A percentile compares a stretch with the other conserved stretches of the same genome.
phyloP scores from a whole-genome alignment of 2,113 vertebrate genomes.

The Oreochromis aureus region DNA sequence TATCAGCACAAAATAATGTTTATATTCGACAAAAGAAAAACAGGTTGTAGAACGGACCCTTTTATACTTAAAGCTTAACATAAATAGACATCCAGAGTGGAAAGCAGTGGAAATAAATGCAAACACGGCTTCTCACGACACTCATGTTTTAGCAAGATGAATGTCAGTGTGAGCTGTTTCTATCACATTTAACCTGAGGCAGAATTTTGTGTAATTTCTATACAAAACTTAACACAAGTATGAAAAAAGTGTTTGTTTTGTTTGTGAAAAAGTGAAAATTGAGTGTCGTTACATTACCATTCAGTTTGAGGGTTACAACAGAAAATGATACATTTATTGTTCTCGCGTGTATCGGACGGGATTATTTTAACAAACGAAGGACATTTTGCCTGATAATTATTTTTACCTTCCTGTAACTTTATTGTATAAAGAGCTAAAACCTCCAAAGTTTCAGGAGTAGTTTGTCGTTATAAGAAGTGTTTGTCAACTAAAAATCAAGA shows the following conservation, averaged over 20 bases:
- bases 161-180: not conserved
- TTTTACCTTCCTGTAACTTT: not conserved
- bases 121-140: not conserved
- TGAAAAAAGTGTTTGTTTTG: too few relatives aligned
- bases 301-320: too few relatives aligned
- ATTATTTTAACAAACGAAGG: not conserved
- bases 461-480: accelerated
- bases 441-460: accelerated
- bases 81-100: not conserved
- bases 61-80: not conserved
- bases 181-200: not conserved
- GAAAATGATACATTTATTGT: too few relatives aligned
- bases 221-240: not conserved
- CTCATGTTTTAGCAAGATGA: not conserved
- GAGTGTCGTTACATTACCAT: too few relatives aligned
- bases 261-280: too few relatives aligned
- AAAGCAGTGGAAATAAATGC: not conserved
- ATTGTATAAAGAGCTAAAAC: not conserved
- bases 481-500: not conserved
- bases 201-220: not conserved
- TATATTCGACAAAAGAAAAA: not conserved
- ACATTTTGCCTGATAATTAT: not conserved
- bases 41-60: not conserved
- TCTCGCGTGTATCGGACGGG: too few relatives aligned
- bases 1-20: not conserved